A percentile compares a stretch with the other conserved stretches of the same genome.
Evolutionary conservation across 2,888 invertebrate species (phyloP).

Genomic region (Nezara viridula): DNA sequence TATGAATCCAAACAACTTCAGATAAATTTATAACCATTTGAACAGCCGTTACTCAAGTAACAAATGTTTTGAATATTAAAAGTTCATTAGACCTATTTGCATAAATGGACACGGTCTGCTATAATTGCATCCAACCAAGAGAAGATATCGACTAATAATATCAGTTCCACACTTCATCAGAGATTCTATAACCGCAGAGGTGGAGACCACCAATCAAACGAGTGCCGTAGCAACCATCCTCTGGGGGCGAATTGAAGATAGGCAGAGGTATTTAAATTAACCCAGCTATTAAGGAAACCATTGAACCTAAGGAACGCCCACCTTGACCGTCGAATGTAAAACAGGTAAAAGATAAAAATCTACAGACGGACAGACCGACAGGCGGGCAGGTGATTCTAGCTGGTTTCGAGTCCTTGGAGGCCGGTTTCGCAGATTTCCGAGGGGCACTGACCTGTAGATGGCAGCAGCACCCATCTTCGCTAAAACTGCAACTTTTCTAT

Average conservation of each 20-base stretch:
- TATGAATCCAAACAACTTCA: too few relatives aligned
- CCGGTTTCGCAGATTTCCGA: conserved; percentile 39
- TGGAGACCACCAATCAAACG: background rate
- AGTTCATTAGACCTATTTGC: background rate
- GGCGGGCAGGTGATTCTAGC: background rate
- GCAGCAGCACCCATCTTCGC: conserved; percentile 38
- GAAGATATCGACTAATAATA: background rate
- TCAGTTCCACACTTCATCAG: background rate
- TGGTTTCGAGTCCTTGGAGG: conserved; percentile 47
- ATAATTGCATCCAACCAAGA: background rate
- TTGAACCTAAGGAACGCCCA: conserved; percentile 16
- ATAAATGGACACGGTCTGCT: background rate
- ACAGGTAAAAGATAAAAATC: conserved; percentile 35
- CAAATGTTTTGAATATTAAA: too few relatives aligned
- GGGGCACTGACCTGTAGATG: conserved; percentile 42
- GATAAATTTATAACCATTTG: too few relatives aligned
- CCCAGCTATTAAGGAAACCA: conserved; percentile 1
- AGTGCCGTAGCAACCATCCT: background rate
- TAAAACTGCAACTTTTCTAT: background rate
- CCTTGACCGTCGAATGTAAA: conserved; percentile 25
- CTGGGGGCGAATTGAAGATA: background rate
- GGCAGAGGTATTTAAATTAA: background rate
- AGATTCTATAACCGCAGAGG: background rate
- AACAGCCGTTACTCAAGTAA: too few relatives aligned
- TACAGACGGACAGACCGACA: conserved; percentile 9